Base-by-base conservation (phyloP, 2,113 vertebrate species). In the Tauraco erythrolophus region DNA sequence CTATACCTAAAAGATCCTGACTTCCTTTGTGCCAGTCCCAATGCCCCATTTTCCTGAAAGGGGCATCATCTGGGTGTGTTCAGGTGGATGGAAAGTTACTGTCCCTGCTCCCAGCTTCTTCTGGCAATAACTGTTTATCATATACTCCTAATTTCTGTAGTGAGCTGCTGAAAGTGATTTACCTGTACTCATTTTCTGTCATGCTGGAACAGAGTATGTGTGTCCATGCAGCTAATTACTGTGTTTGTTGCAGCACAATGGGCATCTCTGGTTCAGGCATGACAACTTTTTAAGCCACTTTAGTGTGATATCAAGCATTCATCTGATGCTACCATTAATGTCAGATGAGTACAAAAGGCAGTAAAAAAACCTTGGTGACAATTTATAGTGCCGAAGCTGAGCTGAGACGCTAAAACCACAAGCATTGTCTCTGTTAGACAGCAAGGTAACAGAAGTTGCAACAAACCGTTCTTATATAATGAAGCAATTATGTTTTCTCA, bases 401-500 rank as follows among this genome's bases (percentile, higher is more conserved):
- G 68, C 48, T 87, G 58, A 81, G 86, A 65, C 91, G 23, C 48
- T 69, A 22, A 77, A 86, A 43, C 31, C 25, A 30, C 19, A 19
- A 84, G 79, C 48, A 24, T 35, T 83, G 54, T 90, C 46, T 90
- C 64, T 93, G 75, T 54, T 77, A 84, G 56, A 69, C 50, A 76
- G 83, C n/a, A 31, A 60, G 82, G 87, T 66, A 92, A 39, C 93
- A 95, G 91, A 92, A 96, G 64, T 37, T 71, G 33, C 85, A 81
- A 75, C 58, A 89, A 84, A 28, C 35, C 14, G 0, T 48, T 45
- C 88, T 96, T 92, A 81, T 19, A 37, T 92, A 95, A 95, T 0
- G 0, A 90, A 92, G 72, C 65, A 88, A 84, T 92, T 92, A 89
- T 23, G 27, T 89, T 96, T 96, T 85, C 80, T 85, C 69, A 84